Conservation (phyloP, 2,888 invertebrate genomes). For the Carcina quercana region DNA sequence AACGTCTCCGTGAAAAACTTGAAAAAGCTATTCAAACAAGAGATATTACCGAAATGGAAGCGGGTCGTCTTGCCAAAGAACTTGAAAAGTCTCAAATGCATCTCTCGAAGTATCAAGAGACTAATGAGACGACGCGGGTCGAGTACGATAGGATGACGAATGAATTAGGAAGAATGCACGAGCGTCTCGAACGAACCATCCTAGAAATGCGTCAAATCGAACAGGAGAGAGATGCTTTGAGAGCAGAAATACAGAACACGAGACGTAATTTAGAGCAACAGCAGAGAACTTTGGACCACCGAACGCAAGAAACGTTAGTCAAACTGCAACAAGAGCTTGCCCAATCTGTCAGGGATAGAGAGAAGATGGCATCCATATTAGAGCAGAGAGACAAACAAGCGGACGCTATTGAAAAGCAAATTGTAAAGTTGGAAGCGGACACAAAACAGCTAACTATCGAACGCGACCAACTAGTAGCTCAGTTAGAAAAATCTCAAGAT, state of each 20-base stretch:
- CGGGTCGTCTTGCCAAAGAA: constrained; percentile 88
- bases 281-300: constrained; percentile 77
- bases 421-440: constrained; percentile 88
- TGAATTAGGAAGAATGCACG: constrained; percentile 87
- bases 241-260: constrained; percentile 80
- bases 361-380: constrained; percentile 84
- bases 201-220: constrained; percentile 81
- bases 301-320: constrained; percentile 81
- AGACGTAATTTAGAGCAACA: constrained; percentile 78
- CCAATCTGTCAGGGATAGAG: constrained; percentile 81
- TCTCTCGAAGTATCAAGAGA: constrained; percentile 88
- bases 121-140: constrained; percentile 86
- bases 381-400: constrained; percentile 87
- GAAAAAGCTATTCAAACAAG: constrained; percentile 89
- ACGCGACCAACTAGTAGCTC: constrained; percentile 89
- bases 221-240: constrained; percentile 82
- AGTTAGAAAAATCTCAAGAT: constrained; percentile 93
- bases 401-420: constrained; percentile 88
- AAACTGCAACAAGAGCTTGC: constrained; percentile 84
- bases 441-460: constrained; percentile 90
- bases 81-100: constrained; percentile 90
- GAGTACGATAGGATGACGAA: constrained; percentile 90
- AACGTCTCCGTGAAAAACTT: constrained; percentile 87
- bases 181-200: constrained; percentile 83
- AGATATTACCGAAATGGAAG: constrained; percentile 90